Conservation (phyloP, 2,888 invertebrate genomes). For the Lasius fuliginosus region DNA sequence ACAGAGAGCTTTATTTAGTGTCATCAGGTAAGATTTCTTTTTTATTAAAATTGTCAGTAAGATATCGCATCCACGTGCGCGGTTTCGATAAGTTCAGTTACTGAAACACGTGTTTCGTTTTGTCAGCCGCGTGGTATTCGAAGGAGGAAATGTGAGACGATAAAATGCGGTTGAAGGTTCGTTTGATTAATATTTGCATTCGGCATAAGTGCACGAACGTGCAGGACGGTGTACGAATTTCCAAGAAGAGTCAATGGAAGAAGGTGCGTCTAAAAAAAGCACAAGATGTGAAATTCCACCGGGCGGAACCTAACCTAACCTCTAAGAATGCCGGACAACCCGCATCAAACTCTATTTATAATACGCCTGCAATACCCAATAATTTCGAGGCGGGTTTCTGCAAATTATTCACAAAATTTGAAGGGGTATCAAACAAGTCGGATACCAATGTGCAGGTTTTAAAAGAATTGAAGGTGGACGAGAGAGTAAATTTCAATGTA, state of each 20-base stretch:
- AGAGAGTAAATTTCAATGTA: background rate
- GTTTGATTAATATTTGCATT: constrained; percentile 72
- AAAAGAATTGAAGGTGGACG: background rate
- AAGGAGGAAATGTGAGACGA: background rate
- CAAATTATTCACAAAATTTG: background rate
- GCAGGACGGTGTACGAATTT: background rate
- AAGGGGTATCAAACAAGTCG: background rate
- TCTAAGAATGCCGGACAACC: constrained; percentile 45
- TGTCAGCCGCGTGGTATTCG: background rate
- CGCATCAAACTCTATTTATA: background rate
- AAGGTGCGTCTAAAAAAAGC: background rate
- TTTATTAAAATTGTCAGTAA: background rate
- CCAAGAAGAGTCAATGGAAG: constrained; percentile 10
- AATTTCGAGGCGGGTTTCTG: constrained; percentile 48
- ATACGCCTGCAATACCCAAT: constrained; percentile 42
- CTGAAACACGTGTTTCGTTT: constrained; percentile 18
- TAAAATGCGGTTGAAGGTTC: constrained; percentile 68
- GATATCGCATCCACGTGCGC: background rate
- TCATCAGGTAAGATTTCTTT: constrained; percentile 55
- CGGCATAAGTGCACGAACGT: constrained; percentile 68
- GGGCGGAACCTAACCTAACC: constrained; percentile 63
- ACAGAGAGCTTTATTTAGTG: background rate
- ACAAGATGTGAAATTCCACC: background rate
- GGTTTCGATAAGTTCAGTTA: constrained; percentile 5
- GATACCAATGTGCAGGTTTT: background rate